A percentile compares a stretch with the other conserved stretches of the same genome.
Evolutionary conservation across 1,140 invertebrate genomes (phyloP).

Genomic region (Drosophila arawakana): DNA sequence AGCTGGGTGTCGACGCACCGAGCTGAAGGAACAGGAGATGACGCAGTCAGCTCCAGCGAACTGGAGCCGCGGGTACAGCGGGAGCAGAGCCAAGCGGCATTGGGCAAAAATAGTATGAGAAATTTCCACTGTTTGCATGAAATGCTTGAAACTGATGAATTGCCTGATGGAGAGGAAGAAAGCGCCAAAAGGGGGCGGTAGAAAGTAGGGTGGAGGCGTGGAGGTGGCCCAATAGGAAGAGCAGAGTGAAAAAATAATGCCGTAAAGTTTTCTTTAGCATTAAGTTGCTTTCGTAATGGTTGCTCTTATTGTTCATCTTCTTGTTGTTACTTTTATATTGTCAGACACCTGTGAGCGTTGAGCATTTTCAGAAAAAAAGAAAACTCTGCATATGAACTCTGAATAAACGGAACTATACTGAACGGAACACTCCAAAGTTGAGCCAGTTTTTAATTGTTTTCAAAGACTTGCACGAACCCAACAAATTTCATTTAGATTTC

Average conservation of each 20-base stretch:
- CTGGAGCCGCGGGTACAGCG: neutral
- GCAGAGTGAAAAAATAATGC: slow-evolving; percentile 23
- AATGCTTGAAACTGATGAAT: slow-evolving; percentile 66
- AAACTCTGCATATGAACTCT: slow-evolving; percentile 22
- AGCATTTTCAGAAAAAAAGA: neutral
- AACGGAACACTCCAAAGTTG: neutral
- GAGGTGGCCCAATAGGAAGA: neutral
- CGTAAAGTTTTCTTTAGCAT: slow-evolving; percentile 65
- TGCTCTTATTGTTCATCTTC: slow-evolving; percentile 7
- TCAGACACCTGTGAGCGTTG: slow-evolving; percentile 36
- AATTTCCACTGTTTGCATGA: slow-evolving; percentile 63
- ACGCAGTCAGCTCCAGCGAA: slow-evolving; percentile 16
- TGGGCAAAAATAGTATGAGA: neutral
- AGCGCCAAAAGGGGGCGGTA: neutral
- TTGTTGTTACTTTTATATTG: slow-evolving; percentile 27
- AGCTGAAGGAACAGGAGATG: slow-evolving; percentile 30
- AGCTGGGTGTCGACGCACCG: slow-evolving; percentile 46
- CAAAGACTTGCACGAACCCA: too few relatives aligned
- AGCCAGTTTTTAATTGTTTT: slow-evolving; percentile 5
- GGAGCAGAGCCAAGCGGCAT: neutral
- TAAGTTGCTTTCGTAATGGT: slow-evolving; percentile 24
- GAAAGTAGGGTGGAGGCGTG: neutral
- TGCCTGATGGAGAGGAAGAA: slow-evolving; percentile 1
- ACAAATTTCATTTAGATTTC: too few relatives aligned
- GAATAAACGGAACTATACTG: neutral